A percentile compares a stretch with the other conserved stretches of the same genome.
Conservation (phyloP, 2,888 invertebrate genomes). For the Amaurobius ferox region DNA sequence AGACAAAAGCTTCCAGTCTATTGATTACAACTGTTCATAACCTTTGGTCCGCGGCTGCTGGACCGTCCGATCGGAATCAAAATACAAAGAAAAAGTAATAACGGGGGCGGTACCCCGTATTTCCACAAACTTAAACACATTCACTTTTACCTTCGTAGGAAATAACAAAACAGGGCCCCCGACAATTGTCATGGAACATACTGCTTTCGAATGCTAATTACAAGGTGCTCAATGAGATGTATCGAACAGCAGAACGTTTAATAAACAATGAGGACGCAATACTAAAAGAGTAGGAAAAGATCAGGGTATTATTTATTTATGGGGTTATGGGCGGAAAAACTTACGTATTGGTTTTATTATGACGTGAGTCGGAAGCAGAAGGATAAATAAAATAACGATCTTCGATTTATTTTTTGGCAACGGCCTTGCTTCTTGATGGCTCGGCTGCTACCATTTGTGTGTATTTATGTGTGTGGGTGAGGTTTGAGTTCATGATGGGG, state of each 20-base stretch:
- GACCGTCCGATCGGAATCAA: background rate
- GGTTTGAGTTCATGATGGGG: no score
- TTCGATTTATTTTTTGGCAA: background rate
- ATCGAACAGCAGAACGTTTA: background rate
- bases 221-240: constrained; percentile 9
- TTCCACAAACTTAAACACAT: constrained; percentile 31
- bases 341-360: constrained; percentile 63
- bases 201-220: constrained; percentile 9
- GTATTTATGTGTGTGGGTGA: no score
- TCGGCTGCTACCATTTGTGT: background rate
- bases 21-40: constrained; percentile 8
- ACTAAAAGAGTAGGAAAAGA: background rate
- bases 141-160: background rate
- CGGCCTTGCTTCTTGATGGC: constrained; percentile 1
- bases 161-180: background rate
- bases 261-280: constrained; percentile 9
- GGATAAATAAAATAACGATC: background rate
- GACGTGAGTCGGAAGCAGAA: constrained; percentile 8
- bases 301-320: constrained; percentile 7
- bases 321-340: constrained; percentile 25
- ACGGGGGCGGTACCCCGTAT: constrained; percentile 15
- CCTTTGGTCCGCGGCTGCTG: background rate
- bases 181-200: background rate
- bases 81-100: constrained; percentile 28
- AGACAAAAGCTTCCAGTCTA: background rate